Evolutionary conservation across 2,888 invertebrate species (phyloP).

Genomic region (Argynnis bischoffii): DNA sequence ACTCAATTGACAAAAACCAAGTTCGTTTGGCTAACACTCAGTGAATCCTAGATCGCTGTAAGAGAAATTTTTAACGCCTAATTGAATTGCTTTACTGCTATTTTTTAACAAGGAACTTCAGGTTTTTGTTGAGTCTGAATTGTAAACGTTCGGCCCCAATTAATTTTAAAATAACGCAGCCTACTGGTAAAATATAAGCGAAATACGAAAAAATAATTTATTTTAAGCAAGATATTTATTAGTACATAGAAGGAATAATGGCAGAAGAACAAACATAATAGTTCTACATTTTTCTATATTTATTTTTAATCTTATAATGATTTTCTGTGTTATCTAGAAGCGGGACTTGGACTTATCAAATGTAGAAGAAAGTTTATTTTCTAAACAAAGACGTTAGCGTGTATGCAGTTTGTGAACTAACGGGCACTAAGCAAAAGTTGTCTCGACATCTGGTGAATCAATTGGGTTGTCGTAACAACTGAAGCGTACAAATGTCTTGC

Average conservation of each 20-base stretch:
- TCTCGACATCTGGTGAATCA: slow-evolving; percentile 35
- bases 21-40: slow-evolving; percentile 50
- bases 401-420: slow-evolving; percentile 40
- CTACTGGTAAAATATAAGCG: slow-evolving; percentile 12
- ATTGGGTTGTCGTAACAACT: slow-evolving; percentile 36
- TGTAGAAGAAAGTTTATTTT: slow-evolving; percentile 31
- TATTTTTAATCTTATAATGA: neutral
- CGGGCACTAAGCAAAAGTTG: slow-evolving; percentile 36
- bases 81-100: slow-evolving; percentile 35
- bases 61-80: slow-evolving; percentile 30
- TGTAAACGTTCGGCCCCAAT: slow-evolving; percentile 24
- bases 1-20: slow-evolving; percentile 51
- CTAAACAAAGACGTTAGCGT: slow-evolving; percentile 35
- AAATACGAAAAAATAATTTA: slow-evolving; percentile 11
- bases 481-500: slow-evolving; percentile 25
- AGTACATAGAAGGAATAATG: neutral
- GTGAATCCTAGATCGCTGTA: slow-evolving; percentile 40
- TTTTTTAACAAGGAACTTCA: slow-evolving; percentile 36
- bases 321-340: neutral
- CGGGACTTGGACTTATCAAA: slow-evolving; percentile 3
- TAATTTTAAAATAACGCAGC: slow-evolving; percentile 21
- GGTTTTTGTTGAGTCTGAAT: slow-evolving; percentile 27
- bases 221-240: neutral
- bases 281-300: neutral
- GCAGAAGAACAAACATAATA: neutral